phyloP scores from a whole-genome alignment of 37 sponge, comb jelly and placozoan species.

The Eunapius fragilis region DNA sequence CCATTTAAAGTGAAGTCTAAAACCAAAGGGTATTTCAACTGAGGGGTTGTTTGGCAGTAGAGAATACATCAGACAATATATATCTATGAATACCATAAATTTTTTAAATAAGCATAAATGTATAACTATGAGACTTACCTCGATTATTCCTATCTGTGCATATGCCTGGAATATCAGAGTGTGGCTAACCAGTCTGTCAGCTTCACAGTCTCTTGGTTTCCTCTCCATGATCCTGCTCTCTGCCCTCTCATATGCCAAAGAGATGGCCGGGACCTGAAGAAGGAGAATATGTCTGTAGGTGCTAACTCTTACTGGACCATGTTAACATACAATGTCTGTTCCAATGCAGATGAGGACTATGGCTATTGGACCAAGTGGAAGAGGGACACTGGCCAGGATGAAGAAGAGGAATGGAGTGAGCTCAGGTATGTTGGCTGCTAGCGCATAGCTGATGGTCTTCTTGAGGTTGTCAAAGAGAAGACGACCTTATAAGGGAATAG shows the following conservation, averaged over 20 bases:
- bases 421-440: constrained; percentile 98
- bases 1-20: too few relatives aligned
- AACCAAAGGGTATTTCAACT: too few relatives aligned
- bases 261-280: constrained; percentile 86
- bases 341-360: constrained; percentile 98
- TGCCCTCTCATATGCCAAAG: constrained; percentile 94
- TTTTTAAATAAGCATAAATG: too few relatives aligned
- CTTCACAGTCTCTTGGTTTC: constrained; percentile 83
- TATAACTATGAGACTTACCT: too few relatives aligned
- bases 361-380: constrained; percentile 92
- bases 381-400: constrained; percentile 85
- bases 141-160: constrained; percentile 95
- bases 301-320: constrained; percentile 27
- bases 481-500: constrained; percentile 55
- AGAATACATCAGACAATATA: too few relatives aligned
- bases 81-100: too few relatives aligned
- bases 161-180: constrained; percentile 86
- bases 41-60: too few relatives aligned
- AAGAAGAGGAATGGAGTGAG: constrained; percentile 94
- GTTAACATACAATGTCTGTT: constrained; percentile 81
- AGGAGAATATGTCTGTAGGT: constrained; percentile 18
- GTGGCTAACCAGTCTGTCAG: constrained; percentile 87
- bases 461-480: constrained; percentile 99
- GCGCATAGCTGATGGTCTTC: constrained; percentile 99
- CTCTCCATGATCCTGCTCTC: constrained; percentile 98